Conservation (phyloP, 2,113 vertebrate species). For the Verasper variegatus region DNA sequence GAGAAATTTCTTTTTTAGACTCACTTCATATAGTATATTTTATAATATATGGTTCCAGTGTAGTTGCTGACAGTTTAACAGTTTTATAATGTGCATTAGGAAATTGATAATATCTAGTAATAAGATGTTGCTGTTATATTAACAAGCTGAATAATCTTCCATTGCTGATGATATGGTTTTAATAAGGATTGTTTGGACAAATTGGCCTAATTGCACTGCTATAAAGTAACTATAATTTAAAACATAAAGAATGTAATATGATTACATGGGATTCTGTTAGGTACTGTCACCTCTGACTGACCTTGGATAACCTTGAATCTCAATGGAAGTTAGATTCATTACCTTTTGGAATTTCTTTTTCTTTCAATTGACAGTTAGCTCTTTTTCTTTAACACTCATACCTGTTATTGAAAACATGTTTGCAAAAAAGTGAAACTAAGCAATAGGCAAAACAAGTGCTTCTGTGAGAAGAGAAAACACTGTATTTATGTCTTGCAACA, state of each 20-base stretch:
- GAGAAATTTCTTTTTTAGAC: not conserved
- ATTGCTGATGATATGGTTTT: not conserved
- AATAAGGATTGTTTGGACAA: not conserved
- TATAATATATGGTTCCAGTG: not conserved
- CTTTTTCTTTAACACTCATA: not conserved
- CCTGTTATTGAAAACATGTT: not conserved
- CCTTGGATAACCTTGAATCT: constrained; percentile 27
- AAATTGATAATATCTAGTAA: not conserved
- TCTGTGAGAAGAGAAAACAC: not conserved
- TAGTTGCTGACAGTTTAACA: not conserved
- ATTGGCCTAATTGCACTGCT: too few relatives aligned
- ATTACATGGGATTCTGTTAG: not conserved
- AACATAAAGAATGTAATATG: not conserved
- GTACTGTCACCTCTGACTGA: constrained; percentile 27
- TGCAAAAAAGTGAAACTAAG: too few relatives aligned
- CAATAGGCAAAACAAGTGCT: not conserved
- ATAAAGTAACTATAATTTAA: not conserved
- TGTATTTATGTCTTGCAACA: not conserved
- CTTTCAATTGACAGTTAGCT: too few relatives aligned
- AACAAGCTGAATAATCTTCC: not conserved
- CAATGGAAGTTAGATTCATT: not conserved
- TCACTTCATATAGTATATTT: not conserved
- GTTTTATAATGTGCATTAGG: not conserved
- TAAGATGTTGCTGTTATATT: not conserved
- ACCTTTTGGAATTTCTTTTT: not conserved